Conservation (phyloP, 2,888 invertebrate species). For the Isotomurus palustris region DNA sequence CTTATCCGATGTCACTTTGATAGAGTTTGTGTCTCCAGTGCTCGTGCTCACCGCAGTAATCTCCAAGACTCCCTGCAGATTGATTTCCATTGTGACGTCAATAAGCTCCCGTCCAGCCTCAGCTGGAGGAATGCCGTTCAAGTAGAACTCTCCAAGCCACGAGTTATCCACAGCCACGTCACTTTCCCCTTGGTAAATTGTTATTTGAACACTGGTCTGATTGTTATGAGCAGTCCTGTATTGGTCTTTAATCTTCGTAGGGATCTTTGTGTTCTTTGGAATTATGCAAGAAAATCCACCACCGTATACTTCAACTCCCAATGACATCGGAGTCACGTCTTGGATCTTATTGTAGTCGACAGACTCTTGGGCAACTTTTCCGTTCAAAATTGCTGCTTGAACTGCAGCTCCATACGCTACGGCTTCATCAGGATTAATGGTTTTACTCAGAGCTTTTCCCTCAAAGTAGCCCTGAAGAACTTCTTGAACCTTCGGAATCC, state of each 20-base stretch:
- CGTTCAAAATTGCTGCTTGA: conserved; percentile 63
- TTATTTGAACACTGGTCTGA: conserved; percentile 27
- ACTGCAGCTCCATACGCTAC: conserved; percentile 74
- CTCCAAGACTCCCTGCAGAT: conserved; percentile 26
- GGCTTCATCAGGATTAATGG: conserved; percentile 75
- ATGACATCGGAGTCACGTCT: conserved; percentile 29
- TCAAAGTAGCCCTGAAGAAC: conserved; percentile 70
- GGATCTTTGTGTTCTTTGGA: conserved; percentile 22
- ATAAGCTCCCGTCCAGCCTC: conserved; percentile 21
- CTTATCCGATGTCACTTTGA: conserved; percentile 20
- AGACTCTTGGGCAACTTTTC: conserved; percentile 14
- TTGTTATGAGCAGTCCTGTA: conserved; percentile 31
- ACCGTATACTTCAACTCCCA: conserved; percentile 26
- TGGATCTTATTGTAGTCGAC: conserved; percentile 22
- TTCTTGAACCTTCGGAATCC: conserved; percentile 73
- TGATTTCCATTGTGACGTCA: conserved; percentile 27
- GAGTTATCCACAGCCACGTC: conserved; percentile 14
- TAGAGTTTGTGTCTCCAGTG: conserved; percentile 8
- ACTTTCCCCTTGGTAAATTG: conserved; percentile 32
- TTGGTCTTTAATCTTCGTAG: conserved; percentile 20
- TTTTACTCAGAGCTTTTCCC: conserved; percentile 65
- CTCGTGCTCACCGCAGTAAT: conserved; percentile 23
- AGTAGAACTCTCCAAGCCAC: conserved; percentile 25
- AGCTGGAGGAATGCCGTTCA: conserved; percentile 32
- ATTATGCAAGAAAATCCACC: conserved; percentile 23